phyloP scores from a whole-genome alignment of 2,113 vertebrate species.

The Suncus etruscus region DNA sequence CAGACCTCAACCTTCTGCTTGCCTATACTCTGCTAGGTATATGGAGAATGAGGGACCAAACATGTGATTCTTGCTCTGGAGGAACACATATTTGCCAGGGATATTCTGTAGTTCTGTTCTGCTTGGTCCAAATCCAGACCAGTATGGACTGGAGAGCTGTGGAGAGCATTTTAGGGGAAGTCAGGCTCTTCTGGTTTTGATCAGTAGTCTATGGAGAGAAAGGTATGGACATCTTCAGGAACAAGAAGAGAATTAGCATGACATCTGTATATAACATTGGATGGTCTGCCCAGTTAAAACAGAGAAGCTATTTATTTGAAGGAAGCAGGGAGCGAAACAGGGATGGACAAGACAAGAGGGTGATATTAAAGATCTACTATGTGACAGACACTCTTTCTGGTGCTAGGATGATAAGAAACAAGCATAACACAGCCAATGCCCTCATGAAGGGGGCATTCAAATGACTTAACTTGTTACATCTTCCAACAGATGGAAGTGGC shows the following conservation, averaged over 20 bases:
- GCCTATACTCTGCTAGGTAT: background rate
- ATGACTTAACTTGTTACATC: constrained; percentile 15
- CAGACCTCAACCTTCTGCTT: background rate
- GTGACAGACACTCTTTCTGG: constrained; percentile 29
- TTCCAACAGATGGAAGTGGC: constrained; percentile 37
- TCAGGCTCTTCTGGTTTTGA: background rate
- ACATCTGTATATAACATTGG: background rate
- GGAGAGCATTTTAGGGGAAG: background rate
- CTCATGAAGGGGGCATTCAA: constrained; percentile 38
- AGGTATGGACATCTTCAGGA: background rate
- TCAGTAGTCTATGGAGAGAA: background rate
- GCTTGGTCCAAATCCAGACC: background rate
- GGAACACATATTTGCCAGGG: background rate
- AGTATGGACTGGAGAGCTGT: background rate
- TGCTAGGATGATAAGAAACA: constrained; percentile 15
- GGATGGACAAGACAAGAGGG: background rate
- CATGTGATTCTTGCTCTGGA: background rate
- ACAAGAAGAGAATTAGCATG: background rate
- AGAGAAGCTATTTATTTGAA: background rate
- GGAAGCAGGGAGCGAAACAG: background rate
- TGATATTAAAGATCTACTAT: background rate
- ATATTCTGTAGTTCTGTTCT: background rate
- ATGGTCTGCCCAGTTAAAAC: accelerated
- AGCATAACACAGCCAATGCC: background rate
- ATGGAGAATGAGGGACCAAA: background rate